Evolutionary conservation across 1,140 invertebrate species (phyloP).

Genomic region (Bombus ignitus): DNA sequence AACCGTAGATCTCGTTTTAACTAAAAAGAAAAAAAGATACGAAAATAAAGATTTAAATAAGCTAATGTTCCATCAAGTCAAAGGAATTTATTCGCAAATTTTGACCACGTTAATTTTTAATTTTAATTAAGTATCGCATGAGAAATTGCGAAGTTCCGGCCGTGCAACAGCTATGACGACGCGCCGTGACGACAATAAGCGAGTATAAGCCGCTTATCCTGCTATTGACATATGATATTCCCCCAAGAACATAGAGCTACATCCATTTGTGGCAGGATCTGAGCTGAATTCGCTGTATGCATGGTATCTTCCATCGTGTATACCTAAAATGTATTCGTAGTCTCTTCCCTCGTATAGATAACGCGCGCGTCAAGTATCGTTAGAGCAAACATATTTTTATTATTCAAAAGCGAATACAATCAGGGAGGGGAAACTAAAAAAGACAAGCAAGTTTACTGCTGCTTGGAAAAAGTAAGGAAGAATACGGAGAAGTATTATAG

Average conservation of each 20-base stretch:
- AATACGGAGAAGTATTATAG: not conserved
- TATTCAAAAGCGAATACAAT: conserved; percentile 27
- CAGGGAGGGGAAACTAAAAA: too few species aligned
- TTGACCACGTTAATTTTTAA: not conserved
- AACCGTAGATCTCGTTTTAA: not conserved
- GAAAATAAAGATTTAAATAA: not conserved
- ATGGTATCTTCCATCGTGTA: conserved; percentile 33
- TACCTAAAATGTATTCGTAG: conserved; percentile 28
- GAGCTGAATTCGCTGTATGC: conserved; percentile 10
- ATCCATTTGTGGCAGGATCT: conserved; percentile 54
- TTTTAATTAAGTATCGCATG: not conserved
- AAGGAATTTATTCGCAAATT: not conserved
- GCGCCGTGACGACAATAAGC: conserved; percentile 46
- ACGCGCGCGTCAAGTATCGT: conserved; percentile 33
- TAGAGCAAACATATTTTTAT: conserved; percentile 34
- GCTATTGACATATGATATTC: conserved; percentile 65
- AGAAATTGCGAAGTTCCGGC: conserved; percentile 30
- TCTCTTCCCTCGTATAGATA: conserved; percentile 30
- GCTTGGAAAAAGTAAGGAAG: not conserved
- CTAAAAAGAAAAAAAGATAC: too few species aligned
- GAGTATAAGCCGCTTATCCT: conserved; percentile 57
- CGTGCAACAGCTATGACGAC: conserved; percentile 23
- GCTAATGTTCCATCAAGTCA: too few species aligned
- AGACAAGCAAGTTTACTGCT: not conserved
- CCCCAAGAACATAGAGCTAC: conserved; percentile 51